Base-by-base conservation (phyloP, 1,140 invertebrate genomes). In the Maconellicoccus hirsutus region DNA sequence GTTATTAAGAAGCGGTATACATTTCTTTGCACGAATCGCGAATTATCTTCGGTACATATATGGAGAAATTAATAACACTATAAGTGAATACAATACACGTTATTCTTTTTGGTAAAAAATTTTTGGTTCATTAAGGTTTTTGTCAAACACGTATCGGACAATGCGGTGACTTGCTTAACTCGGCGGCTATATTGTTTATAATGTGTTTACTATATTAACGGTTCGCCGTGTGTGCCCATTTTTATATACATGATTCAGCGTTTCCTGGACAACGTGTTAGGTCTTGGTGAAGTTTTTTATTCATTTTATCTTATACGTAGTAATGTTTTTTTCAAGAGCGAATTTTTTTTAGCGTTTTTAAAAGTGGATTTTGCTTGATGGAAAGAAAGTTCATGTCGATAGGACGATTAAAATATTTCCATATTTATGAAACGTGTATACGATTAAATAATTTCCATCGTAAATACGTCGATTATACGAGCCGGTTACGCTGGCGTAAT, bases 141-240 rank as follows among this genome's bases (percentile, higher is more conserved):
- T 66, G 61, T 66, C 61, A 66, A 66, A 66, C 61, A 66, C 61
- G 61, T 66, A 66, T 66, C 61, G 21, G 61, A 26, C 21, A 66
- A 66, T 66, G 61, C 61, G 61, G 61, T 66, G 61, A 66, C 61
- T 66, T 66, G 61, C 61, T 66, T 66, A 66, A 66, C 61, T 66
- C 25, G 22, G 2, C 10, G 21, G 14, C 16, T 8, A 8, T 26
- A 66, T 66, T 66, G 61, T 66, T 66, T 66, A 66, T 66, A 66
- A 66, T 52, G n/a, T 52, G 42, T 52, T 52, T 52, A 52, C 42
- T 52, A 19, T 52, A 52, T 52, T 52, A 52, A 52, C 42, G 42
- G 42, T 52, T 19, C 42, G 42, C 42, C 61, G 61, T 66, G 61
- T 66, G 61, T 66, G 61, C 61, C 25, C 61, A 66, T 66, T 66